Base-by-base conservation (phyloP, 2,888 invertebrate species). In the Fragum fragum region DNA sequence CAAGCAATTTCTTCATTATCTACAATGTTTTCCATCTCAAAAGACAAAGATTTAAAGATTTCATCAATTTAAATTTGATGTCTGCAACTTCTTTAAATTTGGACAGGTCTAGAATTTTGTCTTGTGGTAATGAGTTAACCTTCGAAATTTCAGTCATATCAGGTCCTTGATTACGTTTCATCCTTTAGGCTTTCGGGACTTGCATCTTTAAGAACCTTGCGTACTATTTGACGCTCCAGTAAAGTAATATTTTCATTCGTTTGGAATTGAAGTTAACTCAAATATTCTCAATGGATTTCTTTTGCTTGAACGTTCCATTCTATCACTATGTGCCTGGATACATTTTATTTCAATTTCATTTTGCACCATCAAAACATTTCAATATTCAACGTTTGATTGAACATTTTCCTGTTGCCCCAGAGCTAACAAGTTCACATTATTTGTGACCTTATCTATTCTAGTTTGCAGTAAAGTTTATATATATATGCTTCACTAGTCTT, bases 211-310 rank as follows among this genome's bases (percentile, higher is more conserved):
- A 57, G 23, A 6, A 57, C 57, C 14, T 57, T 23, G 23, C 23
- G 7, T 16, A 52, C 18, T 21, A 52, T 21, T 21, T 52, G 52
- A 16, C 14, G 2, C 52, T 52, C 52, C n/a, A 57, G n/a, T 1
- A 14, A 57, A 18, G 9, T 57, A 1, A 9, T 57, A 21, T 57
- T n/a, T 26, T 9, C n/a, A 18, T n/a, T 9, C n/a, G 3, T n/a
- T 57, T 6, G 9, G 9, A 36, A 23, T 57, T 18, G 57, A 5
- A 3, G 3, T 57, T 23, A 57, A 23, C 7, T 23, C 57, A 26
- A 57, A 57, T 26, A 57, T 57, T 57, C 23, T 57, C 57, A 57
- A 21, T n/a, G 57, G 23, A 23, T n/a, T 23, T 21, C 57, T 6
- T 11, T n/a, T 57, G 11, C 57, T 57, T 6, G 16, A 52, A n/a